Base-by-base conservation (phyloP, 2,797 vertebrate genomes). In the Acanthopagrus latus region DNA sequence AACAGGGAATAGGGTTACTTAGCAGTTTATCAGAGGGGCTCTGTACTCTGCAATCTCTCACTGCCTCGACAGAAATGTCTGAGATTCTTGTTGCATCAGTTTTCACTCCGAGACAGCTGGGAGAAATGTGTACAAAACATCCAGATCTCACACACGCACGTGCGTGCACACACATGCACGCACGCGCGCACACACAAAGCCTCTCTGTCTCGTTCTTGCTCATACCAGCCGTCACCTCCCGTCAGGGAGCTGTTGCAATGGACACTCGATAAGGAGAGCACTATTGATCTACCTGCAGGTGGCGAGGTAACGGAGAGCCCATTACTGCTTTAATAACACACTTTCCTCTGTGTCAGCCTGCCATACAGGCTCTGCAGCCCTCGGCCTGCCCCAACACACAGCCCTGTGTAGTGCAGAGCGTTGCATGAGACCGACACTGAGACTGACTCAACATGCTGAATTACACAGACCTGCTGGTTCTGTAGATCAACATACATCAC, bases 281-380 rank as follows among this genome's bases (percentile, higher is more conserved):
- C 33, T 76, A 88, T 89, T 78, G 89, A 91, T 87, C 63, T 64
- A 47, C 50, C 73, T 82, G 76, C 84, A 81, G 84, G 79, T 65
- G 76, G 71, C 8, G 25, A 75, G 83, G 59, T 81, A 86, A 78
- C 86, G 60, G 46, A 85, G 73, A 78, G 47, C 64, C 69, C 44
- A 62, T 87, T 76, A 86, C 82, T 51, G 59, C 85, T 74, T 79
- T 64, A 87, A 87, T 71, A 84, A 87, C 68, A 77, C 82, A 50
- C 56, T 63, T 72, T 73, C 27, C 68, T 76, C 54, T 73, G 73
- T 83, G 74, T 86, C 50, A 58, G 72, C 59, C 56, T 68, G 83
- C 66, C 73, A 55, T 64, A 33, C 38, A 17, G 17, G 21, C 63
- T 62, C 29, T 63, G 41, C 68, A 64, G 68, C 73, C 29, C 55